phyloP scores from a whole-genome alignment of 2,113 vertebrate species.

The Coptodon rendalli region DNA sequence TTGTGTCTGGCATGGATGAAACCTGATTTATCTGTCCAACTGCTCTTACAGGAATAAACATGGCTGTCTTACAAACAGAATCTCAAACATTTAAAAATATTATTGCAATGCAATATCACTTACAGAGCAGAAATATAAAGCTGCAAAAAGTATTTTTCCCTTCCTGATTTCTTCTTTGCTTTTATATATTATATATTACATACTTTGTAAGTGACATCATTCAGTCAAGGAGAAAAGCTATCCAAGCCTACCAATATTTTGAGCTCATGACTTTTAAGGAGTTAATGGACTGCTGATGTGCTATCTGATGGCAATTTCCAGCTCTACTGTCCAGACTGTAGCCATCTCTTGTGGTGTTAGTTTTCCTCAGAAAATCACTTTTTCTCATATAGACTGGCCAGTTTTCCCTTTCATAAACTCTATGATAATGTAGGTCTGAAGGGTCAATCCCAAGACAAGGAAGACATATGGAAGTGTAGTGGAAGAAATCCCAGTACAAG shows the following conservation, averaged over 20 bases:
- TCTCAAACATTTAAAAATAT: background rate
- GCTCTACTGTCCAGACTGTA: background rate
- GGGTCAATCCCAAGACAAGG: background rate
- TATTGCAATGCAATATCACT: background rate
- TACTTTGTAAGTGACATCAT: background rate
- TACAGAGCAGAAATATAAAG: background rate
- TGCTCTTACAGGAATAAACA: background rate
- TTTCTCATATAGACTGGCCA: background rate
- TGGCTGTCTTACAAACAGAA: background rate
- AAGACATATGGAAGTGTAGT: background rate
- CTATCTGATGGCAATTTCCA: rapidly evolving
- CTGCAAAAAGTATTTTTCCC: rapidly evolving
- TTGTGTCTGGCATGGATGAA: background rate
- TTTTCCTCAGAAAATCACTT: rapidly evolving
- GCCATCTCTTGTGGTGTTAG: rapidly evolving
- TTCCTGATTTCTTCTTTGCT: background rate
- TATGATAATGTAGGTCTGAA: background rate
- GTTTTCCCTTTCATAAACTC: background rate
- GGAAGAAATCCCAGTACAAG: background rate
- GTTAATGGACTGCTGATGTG: background rate
- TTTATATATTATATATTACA: background rate
- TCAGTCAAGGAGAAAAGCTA: background rate
- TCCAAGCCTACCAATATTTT: background rate
- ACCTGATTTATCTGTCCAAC: background rate
- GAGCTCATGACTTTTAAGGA: background rate